Evolutionary conservation across 2,888 invertebrate genomes (phyloP).

Genomic region (Zelleria hepariella): DNA sequence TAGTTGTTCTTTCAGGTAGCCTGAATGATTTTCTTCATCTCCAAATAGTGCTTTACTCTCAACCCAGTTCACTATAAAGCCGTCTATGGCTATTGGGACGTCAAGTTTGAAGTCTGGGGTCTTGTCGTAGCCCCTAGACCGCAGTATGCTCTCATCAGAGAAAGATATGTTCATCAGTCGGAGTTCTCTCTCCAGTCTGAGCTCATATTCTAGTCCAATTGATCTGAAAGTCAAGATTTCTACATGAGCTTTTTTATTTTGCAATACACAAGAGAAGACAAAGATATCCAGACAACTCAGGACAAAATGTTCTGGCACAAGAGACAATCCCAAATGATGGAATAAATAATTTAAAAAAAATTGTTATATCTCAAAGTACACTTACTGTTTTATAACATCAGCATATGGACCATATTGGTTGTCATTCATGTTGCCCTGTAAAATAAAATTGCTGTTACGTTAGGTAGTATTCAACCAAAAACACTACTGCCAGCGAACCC

Average conservation of each 20-base stretch:
- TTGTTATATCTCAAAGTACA: conserved; percentile 15
- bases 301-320: too few species aligned
- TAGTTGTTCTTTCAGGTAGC: conserved; percentile 87
- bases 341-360: background rate
- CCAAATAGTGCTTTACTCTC: conserved; percentile 98
- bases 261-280: too few species aligned
- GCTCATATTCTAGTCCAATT: conserved; percentile 89
- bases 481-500: too few species aligned
- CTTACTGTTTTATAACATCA: conserved; percentile 84
- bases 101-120: conserved; percentile 95
- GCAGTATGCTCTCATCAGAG: conserved; percentile 83
- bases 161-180: conserved; percentile 57
- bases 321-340: too few species aligned
- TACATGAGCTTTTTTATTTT: too few species aligned
- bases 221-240: too few species aligned
- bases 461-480: too few species aligned
- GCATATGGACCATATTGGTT: conserved; percentile 87
- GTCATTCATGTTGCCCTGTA: conserved; percentile 84
- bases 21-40: conserved; percentile 83
- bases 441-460: conserved; percentile 23
- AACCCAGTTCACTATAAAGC: conserved; percentile 92
- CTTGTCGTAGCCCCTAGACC: conserved; percentile 91
- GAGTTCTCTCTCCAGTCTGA: conserved; percentile 77
- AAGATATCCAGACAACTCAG: too few species aligned
- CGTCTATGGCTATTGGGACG: conserved; percentile 88